Evolutionary conservation across 2,888 invertebrate species (phyloP), one percentile per base, ranked within the genome.

Genomic region (Anorthoa munda): DNA sequence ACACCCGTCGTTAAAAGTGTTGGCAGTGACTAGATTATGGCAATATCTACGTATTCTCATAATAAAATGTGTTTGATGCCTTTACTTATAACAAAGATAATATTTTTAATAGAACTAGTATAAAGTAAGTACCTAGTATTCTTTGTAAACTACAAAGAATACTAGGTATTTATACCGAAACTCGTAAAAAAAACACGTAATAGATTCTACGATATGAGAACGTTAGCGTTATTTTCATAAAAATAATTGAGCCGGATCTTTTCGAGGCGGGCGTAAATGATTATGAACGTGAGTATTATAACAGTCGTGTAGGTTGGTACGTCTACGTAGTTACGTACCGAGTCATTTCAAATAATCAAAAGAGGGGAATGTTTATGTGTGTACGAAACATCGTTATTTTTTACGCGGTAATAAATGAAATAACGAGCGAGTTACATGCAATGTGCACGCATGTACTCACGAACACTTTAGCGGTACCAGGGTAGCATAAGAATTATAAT

Each of bases 341-440:
- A 82, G 79, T 79, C 76, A 85, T 84, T 87, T 86, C 78, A 85
- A 86, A 88, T 89, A 84, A 87, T 86, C 87, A 86, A 87, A 86
- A 82, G 81, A 80, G 87, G 84, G 82, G 86, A 85, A 86, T 87
- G 77, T 85, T 86, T 85, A 77, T 86, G 83, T 87, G 79, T 84
- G 83, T 87, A 81, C 77, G 77, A 83, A 86, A 86, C 82, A 85
- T 90, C 88, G 85, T 87, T 89, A 88, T 90, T 87, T 89, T 90
- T 90, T 88, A 87, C 85, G 84, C 78, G 78, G 84, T 76, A 82
- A 86, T 88, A 87, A 86, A 88, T 85, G 85, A 87, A 88, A 84
- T 88, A 90, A 89, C 86, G 87, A 89, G 87, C 84, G 75, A 83
- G 78, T 82, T 82, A 87, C 90, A 87, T 89, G 89, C 89, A 87